Evolutionary conservation across 2,113 vertebrate genomes (phyloP), one percentile per base, ranked within the genome.

Genomic region (Protobothrops flavoviridis): DNA sequence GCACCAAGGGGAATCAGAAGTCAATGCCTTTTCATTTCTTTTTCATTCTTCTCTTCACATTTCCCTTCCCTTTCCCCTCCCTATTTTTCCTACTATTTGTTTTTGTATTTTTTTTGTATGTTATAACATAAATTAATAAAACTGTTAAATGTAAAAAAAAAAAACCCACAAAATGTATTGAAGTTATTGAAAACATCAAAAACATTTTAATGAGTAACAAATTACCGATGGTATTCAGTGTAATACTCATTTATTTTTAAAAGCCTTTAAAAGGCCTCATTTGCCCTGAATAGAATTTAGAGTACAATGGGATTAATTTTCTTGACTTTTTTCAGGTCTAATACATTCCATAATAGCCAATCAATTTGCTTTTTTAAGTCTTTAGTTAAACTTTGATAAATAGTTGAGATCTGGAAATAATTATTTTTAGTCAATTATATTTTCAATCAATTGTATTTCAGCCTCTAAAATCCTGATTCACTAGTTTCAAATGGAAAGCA

Each of bases 111-210:
- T 50, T 50, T 50, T 50, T 9, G 48, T 50, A 50, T 50, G 48
- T 50, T 50, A 50, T 50, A 50, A 50, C 1, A 50, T 50, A 50
- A 50, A 50, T 50, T 50, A 50, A 50, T 10, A 50, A 50, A 50
- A 50, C 48, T 50, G 48, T 50, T 50, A 50, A 50, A 50, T 50
- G 48, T 50, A 8, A 50, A 50, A 50, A 48, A 50, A 50, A 50
- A 50, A 48, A 5, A n/a, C n/a, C 5, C 48, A 50, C 48, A 50
- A 50, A 50, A 50, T 50, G 5, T 48, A 48, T 48, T 91, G 59
- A 92, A 74, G 88, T 74, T 89, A 92, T 88, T 24, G 61, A 87
- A 94, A 95, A 93, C 17, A 10, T 2, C 86, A n/a, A 69, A 94
- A 24, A 64, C 0, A 8, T 86, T 86, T 92, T 88, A 20, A 87